Conservation (phyloP, 2,797 vertebrate species). For the Halcyon badia region DNA sequence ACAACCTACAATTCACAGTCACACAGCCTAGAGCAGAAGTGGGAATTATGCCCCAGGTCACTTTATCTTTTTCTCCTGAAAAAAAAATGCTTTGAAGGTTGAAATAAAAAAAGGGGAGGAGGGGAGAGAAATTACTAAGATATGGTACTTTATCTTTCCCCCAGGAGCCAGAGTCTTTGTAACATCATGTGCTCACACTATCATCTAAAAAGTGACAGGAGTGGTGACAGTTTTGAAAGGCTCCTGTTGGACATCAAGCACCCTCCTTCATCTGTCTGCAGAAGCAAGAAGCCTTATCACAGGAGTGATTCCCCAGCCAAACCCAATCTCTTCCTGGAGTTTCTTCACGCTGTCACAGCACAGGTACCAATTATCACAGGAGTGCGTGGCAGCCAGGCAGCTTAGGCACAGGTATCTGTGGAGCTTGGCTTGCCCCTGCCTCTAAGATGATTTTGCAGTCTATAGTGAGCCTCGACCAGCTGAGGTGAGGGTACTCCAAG, state of each 20-base stretch:
- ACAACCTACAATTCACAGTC: not conserved
- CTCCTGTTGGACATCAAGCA: not conserved
- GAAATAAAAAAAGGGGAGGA: not conserved
- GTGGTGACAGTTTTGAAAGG: not conserved
- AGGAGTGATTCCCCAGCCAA: not conserved
- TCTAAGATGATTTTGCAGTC: not conserved
- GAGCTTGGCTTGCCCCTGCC: not conserved
- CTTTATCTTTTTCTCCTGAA: not conserved
- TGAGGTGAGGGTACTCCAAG: not conserved
- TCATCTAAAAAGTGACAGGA: not conserved
- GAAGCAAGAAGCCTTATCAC: not conserved
- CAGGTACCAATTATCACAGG: not conserved
- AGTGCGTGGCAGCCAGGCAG: not conserved
- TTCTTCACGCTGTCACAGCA: not conserved
- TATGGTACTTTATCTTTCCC: not conserved
- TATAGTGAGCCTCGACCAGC: not conserved
- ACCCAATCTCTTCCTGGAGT: not conserved
- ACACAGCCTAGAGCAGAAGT: not conserved
- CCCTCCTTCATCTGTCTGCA: not conserved
- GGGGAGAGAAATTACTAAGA: not conserved
- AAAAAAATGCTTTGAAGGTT: not conserved
- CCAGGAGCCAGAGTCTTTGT: not conserved
- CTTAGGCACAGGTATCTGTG: not conserved
- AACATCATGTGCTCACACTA: not conserved
- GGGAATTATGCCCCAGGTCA: not conserved